Base-by-base conservation (phyloP, 1,140 invertebrate species). In the Megalonaias nervosa region DNA sequence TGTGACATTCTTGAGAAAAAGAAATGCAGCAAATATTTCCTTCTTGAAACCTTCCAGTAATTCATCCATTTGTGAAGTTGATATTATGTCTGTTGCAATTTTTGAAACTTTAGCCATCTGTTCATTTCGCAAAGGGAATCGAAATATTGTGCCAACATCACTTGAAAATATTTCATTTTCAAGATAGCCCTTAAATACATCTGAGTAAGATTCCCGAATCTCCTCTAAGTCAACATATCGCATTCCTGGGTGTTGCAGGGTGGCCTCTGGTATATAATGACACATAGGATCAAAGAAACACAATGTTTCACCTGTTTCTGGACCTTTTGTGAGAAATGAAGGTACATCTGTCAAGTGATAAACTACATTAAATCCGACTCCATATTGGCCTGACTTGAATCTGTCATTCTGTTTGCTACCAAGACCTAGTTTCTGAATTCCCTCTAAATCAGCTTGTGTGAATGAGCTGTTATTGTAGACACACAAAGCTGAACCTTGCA, bases 261-360 rank as follows among this genome's bases (percentile, higher is more conserved):
- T 26, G 26, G 26, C 26, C 26, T 26, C 26, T 26, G 26, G 81
- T 38, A 87, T 77, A 68, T 83, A 83, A 23, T 74, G 82, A 64
- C 81, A 84, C 61, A 85, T 77, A 38, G 88, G 88, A 79, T 89
- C 88, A 62, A 89, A 85, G 5, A 87, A 75, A 72, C 85, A 87
- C 17, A 86, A 62, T 15, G 62, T 67, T 57, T 87, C 75, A 19
- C 69, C 79, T 16, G 71, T 69, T 31, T 81, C 77, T 15, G 77
- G 81, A 75, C 74, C 80, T 21, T 75, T 67, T 57, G 83, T 88
- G 59, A 86, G 67, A 73, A 89, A 88, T 6, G 86, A 85, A 6
- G 88, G 88, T 15, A 75, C 81, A 73, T 89, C 87, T 12, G 88
- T 89, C n/a, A 89, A 72, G 79, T 88, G 87, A 71, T 87, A 89